These are phyloP conservation scores for Rachycentron canadum DNA, from an alignment of 2,797 vertebrate species.

Conservation along the genomic window DNA sequence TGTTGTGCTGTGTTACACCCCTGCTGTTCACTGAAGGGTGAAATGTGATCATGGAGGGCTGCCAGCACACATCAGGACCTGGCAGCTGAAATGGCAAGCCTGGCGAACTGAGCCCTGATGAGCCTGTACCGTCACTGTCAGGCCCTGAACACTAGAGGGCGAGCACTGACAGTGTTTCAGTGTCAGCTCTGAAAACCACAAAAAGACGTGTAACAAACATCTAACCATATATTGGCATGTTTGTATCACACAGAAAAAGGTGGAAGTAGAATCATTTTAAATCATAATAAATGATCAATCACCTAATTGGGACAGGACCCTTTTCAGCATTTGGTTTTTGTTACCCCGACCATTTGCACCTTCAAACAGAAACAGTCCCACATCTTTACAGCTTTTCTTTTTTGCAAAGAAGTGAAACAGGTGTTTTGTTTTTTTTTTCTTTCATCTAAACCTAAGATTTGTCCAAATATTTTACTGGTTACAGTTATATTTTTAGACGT, in stretches of 20 bases:
- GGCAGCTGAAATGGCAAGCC: slow-evolving; percentile 65
- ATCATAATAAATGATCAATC: neutral
- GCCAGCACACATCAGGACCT: slow-evolving; percentile 76
- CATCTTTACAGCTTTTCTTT: neutral
- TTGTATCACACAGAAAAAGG: too few species aligned
- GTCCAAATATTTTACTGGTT: too few species aligned
- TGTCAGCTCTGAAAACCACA: neutral
- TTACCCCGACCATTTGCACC: neutral
- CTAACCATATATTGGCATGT: neutral
- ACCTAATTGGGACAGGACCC: neutral
- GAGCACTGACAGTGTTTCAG: slow-evolving; percentile 5
- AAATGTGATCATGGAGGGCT: slow-evolving; percentile 81
- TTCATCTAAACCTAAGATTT: too few species aligned
- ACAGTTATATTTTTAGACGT: too few species aligned
- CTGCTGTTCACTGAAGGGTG: slow-evolving; percentile 76
- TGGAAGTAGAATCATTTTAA: neutral
- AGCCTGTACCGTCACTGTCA: slow-evolving; percentile 34
- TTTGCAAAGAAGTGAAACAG: neutral
- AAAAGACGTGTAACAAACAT: neutral
- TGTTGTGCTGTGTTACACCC: slow-evolving; percentile 68
- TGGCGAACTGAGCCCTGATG: slow-evolving; percentile 54
- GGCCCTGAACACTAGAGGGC: slow-evolving; percentile 70
- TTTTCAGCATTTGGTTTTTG: neutral
- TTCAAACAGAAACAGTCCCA: neutral
- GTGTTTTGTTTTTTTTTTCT: too few species aligned